Evolutionary conservation across 2,797 vertebrate species (phyloP), one percentile per base, ranked within the genome.

Genomic region (Dallia pectoralis): DNA sequence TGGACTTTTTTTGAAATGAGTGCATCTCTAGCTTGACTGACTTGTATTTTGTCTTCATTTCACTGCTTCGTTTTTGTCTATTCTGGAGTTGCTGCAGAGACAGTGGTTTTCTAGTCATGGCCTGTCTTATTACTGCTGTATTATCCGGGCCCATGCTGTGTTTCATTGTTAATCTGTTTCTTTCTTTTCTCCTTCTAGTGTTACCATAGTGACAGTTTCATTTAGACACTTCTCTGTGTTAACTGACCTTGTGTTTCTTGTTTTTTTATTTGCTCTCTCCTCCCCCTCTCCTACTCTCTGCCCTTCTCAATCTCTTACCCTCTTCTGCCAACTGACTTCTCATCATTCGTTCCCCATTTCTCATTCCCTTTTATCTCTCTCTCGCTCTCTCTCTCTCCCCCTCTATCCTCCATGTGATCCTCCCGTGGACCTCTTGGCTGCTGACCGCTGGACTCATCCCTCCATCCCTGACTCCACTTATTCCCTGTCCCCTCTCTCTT

Each of bases 211-310:
- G 91, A 94, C 87, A 92, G 88, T 91, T 95, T 95, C 93, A 93
- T 93, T 94, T 93, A 93, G 92, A 93, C 94, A 94, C 97, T 96
- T 96, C 94, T 95, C 96, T 97, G 95, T 93, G 95, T 97, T 96
- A 97, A 99, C 96, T 99, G 97, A 99, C 97, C 95, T 93, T 97
- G 93, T 96, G 95, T 96, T 96, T 93, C 89, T 95, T 93, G 93
- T 95, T 93, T 81, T 89, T 72, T 93, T 74, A 62, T 71, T 74
- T 67, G 74, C 69, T 30, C 71, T 69, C 81, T 84, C 71, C 63
- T 82, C 72, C 82, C 75, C 83, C 91, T 77, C 74, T 79, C 87
- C 88, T 88, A 89, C 87, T 86, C 87, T 63, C 87, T 86, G 61
- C 85, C 85, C 84, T 85, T 74, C 89, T 86, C 86, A 84, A 70